Evolutionary conservation across 1,140 invertebrate genomes (phyloP), one percentile per base, ranked within the genome.

Genomic region (Pygmarrhopalites habei): DNA sequence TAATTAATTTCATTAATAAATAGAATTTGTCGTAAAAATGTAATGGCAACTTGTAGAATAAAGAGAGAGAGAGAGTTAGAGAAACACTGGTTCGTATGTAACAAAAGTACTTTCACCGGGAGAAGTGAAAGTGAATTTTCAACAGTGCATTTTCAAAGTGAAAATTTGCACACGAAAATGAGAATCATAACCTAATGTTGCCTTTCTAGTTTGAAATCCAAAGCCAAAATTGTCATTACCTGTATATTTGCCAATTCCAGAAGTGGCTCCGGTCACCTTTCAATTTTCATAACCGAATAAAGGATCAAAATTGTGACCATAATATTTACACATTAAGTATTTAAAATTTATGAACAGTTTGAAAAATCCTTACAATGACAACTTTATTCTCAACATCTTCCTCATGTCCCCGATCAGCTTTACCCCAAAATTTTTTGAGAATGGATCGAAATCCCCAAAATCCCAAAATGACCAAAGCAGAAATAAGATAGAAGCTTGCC

Each of bases 1-100:
- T 85, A 82, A 1, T 89, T 89, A 62, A 92, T 85, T 0, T 89
- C 89, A 21, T 46, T 10, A 10, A 10, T 39, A 39, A 17, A 10
- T 10, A 39, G 17, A 39, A 39, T 39, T 39, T 39, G 17, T 39
- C n/a, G 39, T 12, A n/a, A 12, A 41, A 12, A 41, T 41, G 12
- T 12, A 41, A 12, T 41, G 12, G n/a, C 39, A 41, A 41, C n/a
- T n/a, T 41, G 39, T 41, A 12, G 39, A 41, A 41, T 41, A 12
- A 12, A n/a, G n/a, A n/a, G 39, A n/a, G n/a, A 12, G 39, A 12
- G 39, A 41, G n/a, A 41, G n/a, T n/a, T 12, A 12, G 39, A n/a
- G n/a, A n/a, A n/a, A n/a, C n/a, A n/a, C n/a, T 41, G 39, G 12
- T 12, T 12, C 12, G 39, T 41, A n/a, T 41, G 39, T 41, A 41